Evolutionary conservation across 1,140 invertebrate genomes (phyloP), one percentile per base, ranked within the genome.

Genomic region (Medauroidea extradentata): DNA sequence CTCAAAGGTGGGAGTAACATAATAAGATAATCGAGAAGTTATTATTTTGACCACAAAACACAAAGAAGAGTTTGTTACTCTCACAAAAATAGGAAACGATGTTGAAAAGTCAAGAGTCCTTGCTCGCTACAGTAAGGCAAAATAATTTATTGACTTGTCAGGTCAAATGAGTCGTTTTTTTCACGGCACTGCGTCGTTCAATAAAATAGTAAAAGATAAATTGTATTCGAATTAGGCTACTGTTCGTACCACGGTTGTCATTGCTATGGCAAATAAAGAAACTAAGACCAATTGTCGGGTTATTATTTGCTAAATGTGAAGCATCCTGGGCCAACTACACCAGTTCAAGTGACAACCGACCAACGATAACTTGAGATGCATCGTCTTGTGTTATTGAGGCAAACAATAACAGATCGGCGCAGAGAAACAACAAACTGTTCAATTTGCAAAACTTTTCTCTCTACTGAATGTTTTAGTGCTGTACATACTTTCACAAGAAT

Each of bases 191-290:
- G 13, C 21, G 50, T 34, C 7, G 21, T 19, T 19, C 27, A 19
- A 24, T 53, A 8, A 53, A 53, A 19, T 53, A 16, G 50, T 53
- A 38, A n/a, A n/a, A 53, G 24, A 9, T 8, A 2, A 29, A 53
- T 53, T 53, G 50, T 29, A 53, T 53, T 53, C 39, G 29, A 53
- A 13, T 53, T 51, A 29, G 14, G n/a, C n/a, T n/a, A n/a, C 24
- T 7, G 8, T 27, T 8, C 8, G 21, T 25, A 25, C 24, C 18
- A 3, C 25, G 14, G 50, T 27, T 9, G 14, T 18, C 4, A 50
- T 24, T 50, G 13, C 29, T 34, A 34, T 34, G 29, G 29, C 5
- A 11, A 34, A 34, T 34, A 34, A 34, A 34, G 29, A 11, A 11
- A 34, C 29, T 11, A 34, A 34, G 11, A 7, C 29, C 5, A 34